Conservation (phyloP, 2,113 vertebrate genomes). For the Syngnathus scovelli region DNA sequence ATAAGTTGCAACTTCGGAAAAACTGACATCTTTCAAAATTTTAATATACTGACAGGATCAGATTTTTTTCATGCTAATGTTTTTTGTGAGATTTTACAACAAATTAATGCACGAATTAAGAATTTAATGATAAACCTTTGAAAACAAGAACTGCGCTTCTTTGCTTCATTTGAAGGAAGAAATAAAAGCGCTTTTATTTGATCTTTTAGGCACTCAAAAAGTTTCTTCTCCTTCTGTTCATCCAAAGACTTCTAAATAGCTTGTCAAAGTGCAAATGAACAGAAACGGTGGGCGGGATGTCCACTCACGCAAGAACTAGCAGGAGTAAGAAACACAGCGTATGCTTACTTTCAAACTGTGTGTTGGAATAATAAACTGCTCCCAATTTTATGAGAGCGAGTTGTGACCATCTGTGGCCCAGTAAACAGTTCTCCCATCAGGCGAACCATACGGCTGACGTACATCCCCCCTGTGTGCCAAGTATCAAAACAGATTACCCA, state of each 20-base stretch:
- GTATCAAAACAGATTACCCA: constrained; percentile 47
- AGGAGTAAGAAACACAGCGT: constrained; percentile 35
- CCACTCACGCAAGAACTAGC: constrained; percentile 30
- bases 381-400: constrained; percentile 46
- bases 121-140: background rate
- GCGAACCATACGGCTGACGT: constrained; percentile 48
- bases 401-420: constrained; percentile 55
- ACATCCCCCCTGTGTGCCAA: constrained; percentile 42
- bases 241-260: background rate
- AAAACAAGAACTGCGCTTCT: background rate
- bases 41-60: constrained; percentile 5
- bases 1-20: constrained; percentile 64
- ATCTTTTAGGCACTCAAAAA: background rate
- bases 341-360: constrained; percentile 38
- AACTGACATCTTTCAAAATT: constrained; percentile 49
- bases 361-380: constrained; percentile 60
- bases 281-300: constrained; percentile 22
- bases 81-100: background rate
- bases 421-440: constrained; percentile 48
- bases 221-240: background rate
- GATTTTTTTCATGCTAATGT: background rate
- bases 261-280: constrained; percentile 1
- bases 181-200: background rate
- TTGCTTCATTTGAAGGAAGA: background rate
- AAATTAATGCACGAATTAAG: background rate